A percentile compares a stretch with the other conserved stretches of the same genome.
These are phyloP conservation scores for Heliconius melpomene DNA, from an alignment of 1,140 invertebrate species.

Conservation along the genomic window DNA sequence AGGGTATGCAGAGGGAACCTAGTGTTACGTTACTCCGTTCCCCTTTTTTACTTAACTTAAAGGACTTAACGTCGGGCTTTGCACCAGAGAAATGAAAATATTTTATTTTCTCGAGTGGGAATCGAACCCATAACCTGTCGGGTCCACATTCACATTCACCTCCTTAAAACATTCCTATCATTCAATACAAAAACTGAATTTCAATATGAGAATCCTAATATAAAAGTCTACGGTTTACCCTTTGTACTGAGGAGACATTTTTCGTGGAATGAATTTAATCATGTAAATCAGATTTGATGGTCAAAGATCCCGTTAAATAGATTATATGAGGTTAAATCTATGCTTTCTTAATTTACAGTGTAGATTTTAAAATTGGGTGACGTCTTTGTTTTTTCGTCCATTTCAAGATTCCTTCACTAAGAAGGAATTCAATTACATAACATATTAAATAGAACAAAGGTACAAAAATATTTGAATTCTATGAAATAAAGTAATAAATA, in stretches of 20 bases:
- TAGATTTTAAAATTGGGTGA: not conserved
- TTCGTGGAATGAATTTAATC: conserved; percentile 33
- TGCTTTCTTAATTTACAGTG: not conserved
- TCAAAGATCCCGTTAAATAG: not conserved
- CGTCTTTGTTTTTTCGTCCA: too few relatives aligned
- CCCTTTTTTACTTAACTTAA: too few relatives aligned
- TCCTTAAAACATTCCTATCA: not conserved
- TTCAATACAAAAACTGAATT: not conserved
- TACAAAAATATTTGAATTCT: not conserved
- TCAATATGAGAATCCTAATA: conserved; percentile 12
- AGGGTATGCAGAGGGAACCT: too few relatives aligned
- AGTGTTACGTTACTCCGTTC: too few relatives aligned
- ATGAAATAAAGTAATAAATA: not conserved
- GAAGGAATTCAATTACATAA: not conserved
- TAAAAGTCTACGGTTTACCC: not conserved
- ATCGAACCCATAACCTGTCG: too few relatives aligned
- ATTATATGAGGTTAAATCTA: not conserved
- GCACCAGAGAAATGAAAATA: too few relatives aligned
- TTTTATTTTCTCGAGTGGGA: too few relatives aligned
- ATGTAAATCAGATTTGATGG: conserved; percentile 15
- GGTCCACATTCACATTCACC: fast-evolving
- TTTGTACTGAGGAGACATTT: not conserved
- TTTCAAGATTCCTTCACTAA: not conserved
- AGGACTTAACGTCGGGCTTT: too few relatives aligned
- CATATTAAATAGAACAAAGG: not conserved